A percentile compares a stretch with the other conserved stretches of the same genome.
These are phyloP conservation scores for Myocastor coypus DNA, from an alignment of 2,113 vertebrate species.

Conservation along the genomic window DNA sequence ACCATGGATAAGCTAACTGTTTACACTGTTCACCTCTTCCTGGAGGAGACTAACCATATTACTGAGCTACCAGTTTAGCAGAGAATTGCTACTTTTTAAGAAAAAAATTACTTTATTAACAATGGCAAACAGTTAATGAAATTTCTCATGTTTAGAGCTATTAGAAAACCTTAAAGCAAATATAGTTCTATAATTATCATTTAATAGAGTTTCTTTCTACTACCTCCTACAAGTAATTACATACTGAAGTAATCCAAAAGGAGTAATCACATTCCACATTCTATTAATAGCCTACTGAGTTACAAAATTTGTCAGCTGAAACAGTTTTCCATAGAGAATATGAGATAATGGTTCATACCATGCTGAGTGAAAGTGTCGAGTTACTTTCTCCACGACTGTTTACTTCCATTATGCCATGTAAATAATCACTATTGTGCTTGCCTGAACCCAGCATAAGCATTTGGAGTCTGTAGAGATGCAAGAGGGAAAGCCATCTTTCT, in stretches of 20 bases:
- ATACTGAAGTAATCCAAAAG: slow-evolving; percentile 86
- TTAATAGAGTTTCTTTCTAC: slow-evolving; percentile 88
- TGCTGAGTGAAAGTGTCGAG: slow-evolving; percentile 82
- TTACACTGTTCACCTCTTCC: slow-evolving; percentile 43
- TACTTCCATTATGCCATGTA: slow-evolving; percentile 74
- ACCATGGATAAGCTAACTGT: slow-evolving; percentile 54
- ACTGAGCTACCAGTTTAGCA: slow-evolving; percentile 66
- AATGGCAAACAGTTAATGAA: slow-evolving; percentile 86
- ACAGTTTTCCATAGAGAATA: slow-evolving; percentile 83
- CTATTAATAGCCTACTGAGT: slow-evolving; percentile 87
- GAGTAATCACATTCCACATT: slow-evolving; percentile 85
- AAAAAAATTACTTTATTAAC: slow-evolving; percentile 87
- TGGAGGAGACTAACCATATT: slow-evolving; percentile 57
- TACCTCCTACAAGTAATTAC: slow-evolving; percentile 88
- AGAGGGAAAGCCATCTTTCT: slow-evolving; percentile 30
- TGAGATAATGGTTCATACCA: slow-evolving; percentile 84
- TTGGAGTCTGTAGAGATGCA: slow-evolving; percentile 53
- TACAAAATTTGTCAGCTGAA: slow-evolving; percentile 81
- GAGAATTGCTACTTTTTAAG: slow-evolving; percentile 82
- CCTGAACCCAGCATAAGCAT: slow-evolving; percentile 14
- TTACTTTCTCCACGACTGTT: slow-evolving; percentile 82
- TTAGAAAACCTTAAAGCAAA: slow-evolving; percentile 87
- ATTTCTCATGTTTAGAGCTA: slow-evolving; percentile 84
- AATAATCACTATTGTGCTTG: slow-evolving; percentile 79
- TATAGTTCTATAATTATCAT: slow-evolving; percentile 85